Base-by-base conservation (phyloP, 1,140 invertebrate species). In the Bicyclus anynana region DNA sequence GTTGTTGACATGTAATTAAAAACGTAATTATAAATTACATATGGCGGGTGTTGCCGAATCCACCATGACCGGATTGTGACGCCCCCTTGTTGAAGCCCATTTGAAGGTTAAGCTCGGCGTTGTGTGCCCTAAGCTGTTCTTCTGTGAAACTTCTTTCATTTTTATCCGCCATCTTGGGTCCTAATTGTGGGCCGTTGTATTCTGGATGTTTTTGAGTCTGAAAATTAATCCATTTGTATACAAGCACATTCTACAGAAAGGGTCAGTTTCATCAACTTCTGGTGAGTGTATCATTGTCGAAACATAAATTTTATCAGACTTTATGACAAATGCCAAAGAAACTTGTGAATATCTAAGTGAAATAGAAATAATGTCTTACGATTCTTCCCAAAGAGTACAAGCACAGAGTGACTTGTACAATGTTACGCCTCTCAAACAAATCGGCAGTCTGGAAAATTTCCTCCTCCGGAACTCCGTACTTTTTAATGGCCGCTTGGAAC, bases 401-500 rank as follows among this genome's bases (percentile, higher is more conserved):
- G 73, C 95, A 97, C 38, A 97, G 91, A 1, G 96, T 97, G 37
- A 99, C 98, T 92, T 98, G 97, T 52, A 96, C 93, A 87, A 99
- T 97, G 90, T 99, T 99, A 71, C 98, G 93, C 77, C 93, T 94
- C 84, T 99, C 98, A 80, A 98, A 99, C 5, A 99, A 90, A 91
- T 99, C 98, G 26, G 98, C 97, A 0, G 98, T 99, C 90, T 99
- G 98, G 92, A 99, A 99, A 69, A 99, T 97, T 91, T 99, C 98
- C 80, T 98, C 96, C 74, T 98, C 95, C 27, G 95, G 97, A 9
- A 99, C 95, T 16, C 98, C 98, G 77, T 98, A 98, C 59, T 95
- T 94, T 88, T 97, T 97, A 35, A 95, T 93, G 0, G 95, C 97
- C 13, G 95, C 95, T 90, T 99, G 97, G 91, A 99, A 99, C 89